These are phyloP conservation scores for Hydrolagus colliei DNA, from an alignment of 2,797 vertebrate species.

Conservation along the genomic window DNA sequence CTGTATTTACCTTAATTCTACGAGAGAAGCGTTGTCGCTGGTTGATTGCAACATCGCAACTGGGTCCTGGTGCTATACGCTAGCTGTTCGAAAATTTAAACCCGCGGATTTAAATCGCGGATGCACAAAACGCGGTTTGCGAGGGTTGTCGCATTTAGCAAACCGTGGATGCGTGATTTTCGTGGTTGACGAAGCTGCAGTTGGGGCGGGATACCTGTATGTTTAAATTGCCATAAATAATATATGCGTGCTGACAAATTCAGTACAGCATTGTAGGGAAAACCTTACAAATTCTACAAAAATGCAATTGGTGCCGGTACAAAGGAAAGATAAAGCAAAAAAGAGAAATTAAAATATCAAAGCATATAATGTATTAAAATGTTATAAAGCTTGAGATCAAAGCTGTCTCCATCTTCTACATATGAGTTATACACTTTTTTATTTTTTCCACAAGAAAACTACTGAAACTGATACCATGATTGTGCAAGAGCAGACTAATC, in stretches of 20 bases:
- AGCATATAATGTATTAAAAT: not conserved
- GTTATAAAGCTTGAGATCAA: not conserved
- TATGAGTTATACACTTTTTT: not conserved
- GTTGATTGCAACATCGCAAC: too few species aligned
- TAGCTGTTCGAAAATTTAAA: too few species aligned
- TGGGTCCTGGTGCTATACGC: too few species aligned
- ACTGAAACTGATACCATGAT: not conserved
- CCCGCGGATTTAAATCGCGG: too few species aligned
- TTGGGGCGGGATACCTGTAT: too few species aligned
- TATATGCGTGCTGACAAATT: not conserved
- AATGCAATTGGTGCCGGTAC: not conserved
- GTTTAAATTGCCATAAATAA: not conserved
- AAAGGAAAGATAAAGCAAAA: not conserved
- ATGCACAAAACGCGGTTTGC: too few species aligned
- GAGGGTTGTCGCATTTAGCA: too few species aligned
- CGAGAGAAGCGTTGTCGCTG: too few species aligned
- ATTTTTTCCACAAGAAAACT: not conserved
- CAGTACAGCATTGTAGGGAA: not conserved
- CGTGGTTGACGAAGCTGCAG: too few species aligned
- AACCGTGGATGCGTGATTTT: too few species aligned
- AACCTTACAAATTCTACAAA: not conserved
- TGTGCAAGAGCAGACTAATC: not conserved
- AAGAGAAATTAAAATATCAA: not conserved
- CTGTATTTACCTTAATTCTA: too few species aligned
- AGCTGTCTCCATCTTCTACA: not conserved